Conservation (phyloP, 2,113 vertebrate species). For the Labeo catla region DNA sequence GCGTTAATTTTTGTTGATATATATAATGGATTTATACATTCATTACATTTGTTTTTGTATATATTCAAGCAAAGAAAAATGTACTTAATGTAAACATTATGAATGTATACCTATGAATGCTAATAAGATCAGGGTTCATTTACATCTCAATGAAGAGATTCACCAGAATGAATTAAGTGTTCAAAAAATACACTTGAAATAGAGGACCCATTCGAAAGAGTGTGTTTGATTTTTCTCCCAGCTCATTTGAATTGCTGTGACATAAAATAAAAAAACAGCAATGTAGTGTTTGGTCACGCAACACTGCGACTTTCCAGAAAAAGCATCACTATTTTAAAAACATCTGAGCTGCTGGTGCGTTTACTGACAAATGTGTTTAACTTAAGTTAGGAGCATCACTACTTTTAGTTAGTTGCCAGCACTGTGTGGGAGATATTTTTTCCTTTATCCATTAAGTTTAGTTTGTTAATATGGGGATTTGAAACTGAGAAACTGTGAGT, state of each 20-base stretch:
- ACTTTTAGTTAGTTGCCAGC: neutral
- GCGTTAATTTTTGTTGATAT: no score
- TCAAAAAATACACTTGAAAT: neutral
- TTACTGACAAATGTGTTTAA: neutral
- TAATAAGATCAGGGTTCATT: neutral
- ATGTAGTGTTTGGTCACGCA: constrained; percentile 6
- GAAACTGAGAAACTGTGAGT: neutral
- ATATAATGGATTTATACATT: no score
- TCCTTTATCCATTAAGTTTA: constrained; percentile 19
- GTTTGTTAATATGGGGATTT: constrained; percentile 40
- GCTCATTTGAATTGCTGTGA: neutral
- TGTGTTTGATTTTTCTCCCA: neutral
- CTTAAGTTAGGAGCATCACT: neutral
- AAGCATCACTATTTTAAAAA: neutral
- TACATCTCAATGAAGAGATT: neutral
- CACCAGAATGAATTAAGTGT: neutral
- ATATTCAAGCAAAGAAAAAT: neutral
- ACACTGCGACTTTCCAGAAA: constrained; percentile 6
- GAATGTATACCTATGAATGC: neutral
- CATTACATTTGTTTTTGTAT: neutral
- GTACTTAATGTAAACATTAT: neutral
- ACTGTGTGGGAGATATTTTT: neutral
- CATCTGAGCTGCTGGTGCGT: neutral
- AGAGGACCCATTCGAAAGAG: neutral
- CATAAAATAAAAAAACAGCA: neutral